Base-by-base conservation (phyloP, 2,113 vertebrate genomes). In the Alligator sinensis region DNA sequence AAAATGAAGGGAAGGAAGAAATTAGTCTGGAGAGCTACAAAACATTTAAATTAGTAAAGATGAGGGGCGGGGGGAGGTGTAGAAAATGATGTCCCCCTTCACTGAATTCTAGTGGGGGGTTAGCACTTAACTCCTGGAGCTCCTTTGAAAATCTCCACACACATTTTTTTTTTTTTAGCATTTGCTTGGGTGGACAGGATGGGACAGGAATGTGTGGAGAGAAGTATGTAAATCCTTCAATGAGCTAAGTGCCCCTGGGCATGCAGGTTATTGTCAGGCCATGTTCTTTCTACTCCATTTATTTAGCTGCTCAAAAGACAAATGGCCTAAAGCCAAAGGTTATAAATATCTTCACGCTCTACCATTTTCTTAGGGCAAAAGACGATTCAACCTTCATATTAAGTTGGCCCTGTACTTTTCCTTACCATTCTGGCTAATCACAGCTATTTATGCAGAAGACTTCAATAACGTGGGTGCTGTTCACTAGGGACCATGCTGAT, bases 291-390 rank as follows among this genome's bases (percentile, higher is more conserved):
- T 95, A 89, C 60, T 94, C 94, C 91, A 91, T 90, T 94, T 94
- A 95, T 96, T 96, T 96, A 92, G 89, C 84, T 96, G 90, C 92
- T 96, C 94, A 97, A 96, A 1, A 93, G 95, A 96, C 90, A 97
- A 97, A 97, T 94, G 95, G 95, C 92, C 89, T 91, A 92, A 88
- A 91, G 74, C 66, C 86, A 95, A 92, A 87, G 93, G 91, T 97
- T 96, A 95, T 96, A 96, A 77, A 96, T 92, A 96, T 92, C 95
- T 93, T 96, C 90, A 96, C 25, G 47, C 80, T 92, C 75, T 90
- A 77, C 30, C 82, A 80, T 96, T 96, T 90, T 97, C 90, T 97
- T 58, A 72, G 88, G 92, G 95, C 80, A 84, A 92, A 85, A 97
- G 85, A 87, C 77, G 68, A 81, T 91, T 90, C 88, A 94, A 81